Evolutionary conservation across 2,113 vertebrate genomes (phyloP), one percentile per base, ranked within the genome.

Genomic region (Symphodus melops): DNA sequence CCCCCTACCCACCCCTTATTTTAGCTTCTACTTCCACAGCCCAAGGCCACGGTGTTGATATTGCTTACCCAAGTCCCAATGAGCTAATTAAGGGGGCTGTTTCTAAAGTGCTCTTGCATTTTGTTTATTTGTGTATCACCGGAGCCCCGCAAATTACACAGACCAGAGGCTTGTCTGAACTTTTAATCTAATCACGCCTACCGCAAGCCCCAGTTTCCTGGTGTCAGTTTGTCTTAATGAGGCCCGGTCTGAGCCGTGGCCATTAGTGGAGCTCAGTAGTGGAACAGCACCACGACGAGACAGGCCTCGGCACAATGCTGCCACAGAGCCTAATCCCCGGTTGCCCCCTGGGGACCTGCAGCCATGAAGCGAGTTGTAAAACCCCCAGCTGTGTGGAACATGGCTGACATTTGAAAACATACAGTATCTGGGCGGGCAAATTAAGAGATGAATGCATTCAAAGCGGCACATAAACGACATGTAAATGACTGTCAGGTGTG

Each of bases 221-320:
- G 90, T 91, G 92, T 91, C 91, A 89, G 85, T 81, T 85, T 21
- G 82, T 77, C 84, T 85, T 93, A 93, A 93, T 91, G 91, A 93
- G 91, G 86, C 81, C 78, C 10, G 86, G 89, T 79, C 88, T 86
- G 84, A 87, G 84, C 81, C 23, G 37, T 37, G 73, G 83, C 89
- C 91, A 89, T 92, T 92, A 93, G 88, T 79, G 81, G 85, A 86
- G 90, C 89, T 91, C 88, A 89, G 89, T 80, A 65, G 88, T 79
- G 89, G 81, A 87, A 87, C 84, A 79, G 90, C 1, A 68, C 79
- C 65, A 48, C 72, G 74, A 62, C 73, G 51, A 90, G 85, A 87
- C 88, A 80, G 67, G 67, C 48, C 86, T 84, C 72, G 71, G 77
- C 58, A 54, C 73, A 55, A 28, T 53, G 86, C 81, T 68, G 86